Base-by-base conservation (phyloP, 1,140 invertebrate genomes). In the Cyclina sinensis region DNA sequence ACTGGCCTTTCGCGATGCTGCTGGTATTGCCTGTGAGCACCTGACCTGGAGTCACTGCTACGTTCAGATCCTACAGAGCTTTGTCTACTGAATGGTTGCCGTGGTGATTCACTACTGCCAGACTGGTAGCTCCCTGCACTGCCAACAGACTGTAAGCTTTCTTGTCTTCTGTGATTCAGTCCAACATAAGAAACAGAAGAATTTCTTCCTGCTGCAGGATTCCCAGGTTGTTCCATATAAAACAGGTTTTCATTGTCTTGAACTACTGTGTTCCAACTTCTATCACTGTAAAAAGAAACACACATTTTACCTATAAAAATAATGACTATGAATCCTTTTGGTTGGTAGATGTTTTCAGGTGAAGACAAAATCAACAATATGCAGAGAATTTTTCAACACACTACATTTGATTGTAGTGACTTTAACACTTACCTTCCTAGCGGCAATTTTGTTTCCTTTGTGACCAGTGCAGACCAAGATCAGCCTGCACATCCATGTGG, bases 161-260 rank as follows among this genome's bases (percentile, higher is more conserved):
- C 76, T 27, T 87, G 85, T 70, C 85, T 43, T 11, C 43, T 57
- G 35, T 87, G 85, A 37, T 80, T 78, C 30, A 30, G 27, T 79
- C 57, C 32, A 21, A 54, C n/a, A n/a, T n/a, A n/a, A n/a, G n/a
- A n/a, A n/a, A n/a, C 54, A 35, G 43, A 35, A 37, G 21, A 24
- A 24, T 35, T 35, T 39, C 68, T 70, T 30, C 32, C 1, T 16
- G 48, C 14, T n/a, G 24, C 3, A 9, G n/a, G n/a, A 54, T 54
- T 48, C 12, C 48, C 46, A 4, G 21, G 16, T 37, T 46, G 48
- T 46, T 88, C 86, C 24, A 30, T 74, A 39, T 88, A 88, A 51
- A 88, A 88, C 35, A 88, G 24, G 48, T 88, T 88, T 46, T 59
- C 79, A 82, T 81, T 32, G 35, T 82, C 79, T 48, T 88, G 86